Percentiles rank a stretch among this genome's conserved stretches.
phyloP scores from a whole-genome alignment of 2,113 vertebrate genomes.

The Candoia aspera region DNA sequence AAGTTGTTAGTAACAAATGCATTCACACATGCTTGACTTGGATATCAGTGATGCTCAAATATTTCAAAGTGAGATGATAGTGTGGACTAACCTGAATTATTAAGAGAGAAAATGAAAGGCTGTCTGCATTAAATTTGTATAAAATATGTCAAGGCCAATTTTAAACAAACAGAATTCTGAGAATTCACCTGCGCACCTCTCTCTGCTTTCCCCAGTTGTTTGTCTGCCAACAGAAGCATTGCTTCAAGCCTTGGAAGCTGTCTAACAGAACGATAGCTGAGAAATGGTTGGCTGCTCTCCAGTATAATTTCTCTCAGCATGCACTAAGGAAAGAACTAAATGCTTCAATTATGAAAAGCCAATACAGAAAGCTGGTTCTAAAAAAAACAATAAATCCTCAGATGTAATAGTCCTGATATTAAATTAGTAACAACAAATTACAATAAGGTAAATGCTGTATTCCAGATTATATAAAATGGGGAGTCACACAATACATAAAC shows the following conservation, averaged over 20 bases:
- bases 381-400: not conserved
- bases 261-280: not conserved
- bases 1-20: not conserved
- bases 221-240: not conserved
- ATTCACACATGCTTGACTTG: not conserved
- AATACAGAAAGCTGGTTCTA: not conserved
- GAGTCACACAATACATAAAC: not conserved
- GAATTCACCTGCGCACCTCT: not conserved
- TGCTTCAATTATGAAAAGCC: not conserved
- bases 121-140: not conserved
- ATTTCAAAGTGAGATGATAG: not conserved
- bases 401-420: not conserved
- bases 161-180: not conserved
- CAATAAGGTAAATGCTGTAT: not conserved
- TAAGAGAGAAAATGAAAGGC: too few relatives aligned
- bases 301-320: not conserved
- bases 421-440: conserved; percentile 26
- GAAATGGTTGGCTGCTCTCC: not conserved
- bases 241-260: not conserved
- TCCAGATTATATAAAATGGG: not conserved
- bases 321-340: not conserved
- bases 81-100: not conserved
- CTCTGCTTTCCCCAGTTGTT: not conserved
- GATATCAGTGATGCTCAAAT: not conserved
- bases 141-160: not conserved